Conservation (phyloP, 2,797 vertebrate species). For the Gambelia wislizenii region DNA sequence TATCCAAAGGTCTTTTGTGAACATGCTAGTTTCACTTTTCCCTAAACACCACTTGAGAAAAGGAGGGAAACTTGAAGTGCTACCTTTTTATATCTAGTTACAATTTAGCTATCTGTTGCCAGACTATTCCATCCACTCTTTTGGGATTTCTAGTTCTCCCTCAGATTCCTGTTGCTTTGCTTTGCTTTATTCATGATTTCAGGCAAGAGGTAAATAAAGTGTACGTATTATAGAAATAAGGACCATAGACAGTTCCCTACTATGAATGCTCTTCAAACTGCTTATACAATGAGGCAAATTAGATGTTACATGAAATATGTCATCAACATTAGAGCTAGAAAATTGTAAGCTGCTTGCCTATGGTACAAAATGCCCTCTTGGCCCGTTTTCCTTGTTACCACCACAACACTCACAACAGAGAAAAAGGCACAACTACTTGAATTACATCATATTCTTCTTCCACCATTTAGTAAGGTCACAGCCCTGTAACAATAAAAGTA, state of each 20-base stretch:
- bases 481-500: no score
- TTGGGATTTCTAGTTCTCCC: background rate
- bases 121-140: background rate
- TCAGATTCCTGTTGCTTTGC: background rate
- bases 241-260: background rate
- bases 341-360: background rate
- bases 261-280: background rate
- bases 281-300: background rate
- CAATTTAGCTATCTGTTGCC: background rate
- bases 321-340: background rate
- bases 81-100: background rate
- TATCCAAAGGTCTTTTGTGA: background rate
- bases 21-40: background rate
- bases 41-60: background rate
- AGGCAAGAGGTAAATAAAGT: background rate
- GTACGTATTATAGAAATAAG: background rate
- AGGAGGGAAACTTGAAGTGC: background rate
- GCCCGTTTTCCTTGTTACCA: no score
- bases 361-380: no score
- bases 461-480: no score
- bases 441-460: no score
- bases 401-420: no score
- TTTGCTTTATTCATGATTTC: background rate
- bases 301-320: background rate
- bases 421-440: no score